Conservation (phyloP, 2,113 vertebrate species). For the Noturus placidus region DNA sequence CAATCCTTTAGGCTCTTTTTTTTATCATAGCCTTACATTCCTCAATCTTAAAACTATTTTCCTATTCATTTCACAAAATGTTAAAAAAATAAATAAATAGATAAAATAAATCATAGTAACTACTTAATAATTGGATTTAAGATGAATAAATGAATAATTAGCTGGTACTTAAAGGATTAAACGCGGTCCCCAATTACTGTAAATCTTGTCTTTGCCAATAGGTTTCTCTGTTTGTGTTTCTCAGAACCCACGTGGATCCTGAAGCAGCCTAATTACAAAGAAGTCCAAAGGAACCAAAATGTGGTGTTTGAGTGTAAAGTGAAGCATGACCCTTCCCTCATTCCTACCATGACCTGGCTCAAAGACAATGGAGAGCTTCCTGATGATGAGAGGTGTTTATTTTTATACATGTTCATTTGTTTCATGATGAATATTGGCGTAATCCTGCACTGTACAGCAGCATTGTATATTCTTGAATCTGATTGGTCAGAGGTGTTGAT, state of each 20-base stretch:
- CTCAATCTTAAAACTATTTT: not conserved
- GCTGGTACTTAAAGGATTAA: not conserved
- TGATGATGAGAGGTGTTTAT: slow-evolving; percentile 80
- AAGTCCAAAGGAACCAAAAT: slow-evolving; percentile 78
- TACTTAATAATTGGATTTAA: not conserved
- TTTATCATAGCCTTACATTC: not conserved
- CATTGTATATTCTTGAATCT: not conserved
- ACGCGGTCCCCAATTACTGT: not conserved
- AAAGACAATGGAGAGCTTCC: slow-evolving; percentile 85
- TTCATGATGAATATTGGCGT: not conserved
- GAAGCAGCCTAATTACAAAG: slow-evolving; percentile 85
- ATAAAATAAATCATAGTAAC: not conserved
- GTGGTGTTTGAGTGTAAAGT: slow-evolving; percentile 91
- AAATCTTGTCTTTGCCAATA: not conserved
- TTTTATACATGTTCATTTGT: slow-evolving; percentile 7
- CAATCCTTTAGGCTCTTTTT: not conserved
- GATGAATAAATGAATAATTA: slow-evolving; percentile 5
- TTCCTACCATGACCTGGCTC: slow-evolving; percentile 81
- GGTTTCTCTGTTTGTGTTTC: not conserved
- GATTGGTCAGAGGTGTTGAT: not conserved
- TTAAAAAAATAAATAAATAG: no score
- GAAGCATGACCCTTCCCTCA: slow-evolving; percentile 85
- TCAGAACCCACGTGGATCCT: slow-evolving; percentile 92
- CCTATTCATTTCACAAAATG: not conserved
- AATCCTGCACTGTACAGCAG: not conserved